Evolutionary conservation across 2,797 vertebrate species (phyloP).

Genomic region (Aythya fuligula): DNA sequence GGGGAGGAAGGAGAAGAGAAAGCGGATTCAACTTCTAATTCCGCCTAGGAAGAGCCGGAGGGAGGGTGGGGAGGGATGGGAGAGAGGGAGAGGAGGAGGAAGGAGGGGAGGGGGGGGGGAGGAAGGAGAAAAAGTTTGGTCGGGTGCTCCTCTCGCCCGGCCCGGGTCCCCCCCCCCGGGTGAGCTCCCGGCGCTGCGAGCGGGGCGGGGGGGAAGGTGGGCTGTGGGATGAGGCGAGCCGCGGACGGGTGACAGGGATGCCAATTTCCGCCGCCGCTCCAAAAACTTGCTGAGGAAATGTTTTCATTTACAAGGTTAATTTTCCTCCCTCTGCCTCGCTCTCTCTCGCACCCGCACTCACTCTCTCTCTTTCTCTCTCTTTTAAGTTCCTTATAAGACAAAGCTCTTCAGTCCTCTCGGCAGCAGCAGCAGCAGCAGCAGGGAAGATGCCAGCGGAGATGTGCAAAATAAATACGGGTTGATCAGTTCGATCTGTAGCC

Average conservation of each 20-base stretch:
- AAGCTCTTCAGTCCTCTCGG: slow-evolving; percentile 71
- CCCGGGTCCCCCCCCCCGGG: slow-evolving; percentile 57
- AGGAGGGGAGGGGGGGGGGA: neutral
- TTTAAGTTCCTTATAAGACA: slow-evolving; percentile 77
- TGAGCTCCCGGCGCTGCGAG: slow-evolving; percentile 59
- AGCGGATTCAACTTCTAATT: slow-evolving; percentile 71
- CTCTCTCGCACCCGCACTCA: slow-evolving; percentile 2
- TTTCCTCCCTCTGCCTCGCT: slow-evolving; percentile 39
- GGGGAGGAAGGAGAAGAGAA: slow-evolving; percentile 38
- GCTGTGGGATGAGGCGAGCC: slow-evolving; percentile 65
- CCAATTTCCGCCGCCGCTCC: slow-evolving; percentile 72
- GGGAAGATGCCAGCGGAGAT: slow-evolving; percentile 71
- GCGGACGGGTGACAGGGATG: slow-evolving; percentile 70
- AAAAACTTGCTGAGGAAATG: slow-evolving; percentile 79
- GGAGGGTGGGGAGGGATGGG: slow-evolving; percentile 16
- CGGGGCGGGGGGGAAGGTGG: slow-evolving; percentile 50
- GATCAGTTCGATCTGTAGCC: slow-evolving; percentile 74
- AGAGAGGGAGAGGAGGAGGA: slow-evolving; percentile 25
- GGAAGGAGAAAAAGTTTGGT: slow-evolving; percentile 66
- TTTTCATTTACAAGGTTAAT: slow-evolving; percentile 81
- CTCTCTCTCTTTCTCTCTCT: slow-evolving; percentile 64
- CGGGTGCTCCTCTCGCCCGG: slow-evolving; percentile 39
- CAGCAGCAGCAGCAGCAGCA: slow-evolving; percentile 45
- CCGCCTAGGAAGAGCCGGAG: slow-evolving; percentile 52
- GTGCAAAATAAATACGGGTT: slow-evolving; percentile 68